phyloP scores from a whole-genome alignment of 2,888 invertebrate species.

The Ornithoptera priamus region DNA sequence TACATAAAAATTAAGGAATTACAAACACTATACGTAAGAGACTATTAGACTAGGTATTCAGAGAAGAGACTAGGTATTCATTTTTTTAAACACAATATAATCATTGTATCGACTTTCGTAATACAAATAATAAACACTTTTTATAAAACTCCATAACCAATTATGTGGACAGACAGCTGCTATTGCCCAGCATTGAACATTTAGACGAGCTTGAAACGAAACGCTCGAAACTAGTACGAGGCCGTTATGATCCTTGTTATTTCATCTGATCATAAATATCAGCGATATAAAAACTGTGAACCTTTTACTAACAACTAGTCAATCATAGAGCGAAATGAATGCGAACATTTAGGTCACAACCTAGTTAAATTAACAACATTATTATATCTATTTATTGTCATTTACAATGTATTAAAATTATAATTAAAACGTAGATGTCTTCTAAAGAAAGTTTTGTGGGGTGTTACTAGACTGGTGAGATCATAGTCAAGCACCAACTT shows the following conservation, averaged over 20 bases:
- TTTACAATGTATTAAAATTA: neutral
- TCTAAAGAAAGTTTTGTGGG: too few species aligned
- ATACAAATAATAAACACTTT: neutral
- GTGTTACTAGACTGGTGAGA: too few species aligned
- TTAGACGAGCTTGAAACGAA: constrained; percentile 46
- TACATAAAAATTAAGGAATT: too few species aligned
- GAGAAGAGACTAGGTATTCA: too few species aligned
- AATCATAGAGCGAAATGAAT: neutral
- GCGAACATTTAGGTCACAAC: neutral
- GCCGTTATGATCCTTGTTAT: constrained; percentile 41
- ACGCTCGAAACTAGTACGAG: constrained; percentile 48
- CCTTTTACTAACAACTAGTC: constrained; percentile 25
- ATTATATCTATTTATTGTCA: neutral
- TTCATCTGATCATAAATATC: constrained; percentile 21
- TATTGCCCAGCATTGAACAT: constrained; percentile 45
- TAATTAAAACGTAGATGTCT: neutral
- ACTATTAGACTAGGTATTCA: too few species aligned
- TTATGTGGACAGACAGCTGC: constrained; percentile 22
- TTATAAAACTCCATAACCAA: neutral
- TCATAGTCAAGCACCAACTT: too few species aligned
- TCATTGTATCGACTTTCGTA: too few species aligned
- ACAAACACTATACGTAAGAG: too few species aligned
- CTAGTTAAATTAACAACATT: neutral
- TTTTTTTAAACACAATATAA: too few species aligned
- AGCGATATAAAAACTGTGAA: constrained; percentile 19